Conservation (phyloP, 2,113 vertebrate genomes). For the Ceuthmochares aereus region DNA sequence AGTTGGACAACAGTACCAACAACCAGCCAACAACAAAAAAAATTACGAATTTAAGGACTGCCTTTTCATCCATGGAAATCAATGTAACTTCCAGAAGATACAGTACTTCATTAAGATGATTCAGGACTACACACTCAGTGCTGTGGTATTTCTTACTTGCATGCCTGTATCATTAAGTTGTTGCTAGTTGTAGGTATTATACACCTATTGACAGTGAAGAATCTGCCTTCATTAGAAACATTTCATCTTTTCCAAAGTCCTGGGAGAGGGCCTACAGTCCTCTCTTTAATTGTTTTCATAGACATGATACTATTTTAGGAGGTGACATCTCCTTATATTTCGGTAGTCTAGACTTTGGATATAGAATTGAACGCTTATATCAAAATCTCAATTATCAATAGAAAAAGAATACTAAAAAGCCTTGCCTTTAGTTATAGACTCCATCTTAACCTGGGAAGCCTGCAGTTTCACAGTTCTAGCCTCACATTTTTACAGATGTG, state of each 20-base stretch:
- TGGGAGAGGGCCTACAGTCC: neutral
- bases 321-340: neutral
- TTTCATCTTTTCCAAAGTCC: neutral
- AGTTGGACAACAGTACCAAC: neutral
- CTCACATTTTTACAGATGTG: neutral
- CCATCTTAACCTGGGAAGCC: neutral
- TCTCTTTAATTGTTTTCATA: neutral
- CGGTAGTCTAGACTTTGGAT: neutral
- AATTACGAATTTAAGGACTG: neutral
- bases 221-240: neutral
- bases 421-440: neutral
- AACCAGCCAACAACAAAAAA: neutral
- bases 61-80: neutral
- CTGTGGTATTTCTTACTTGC: neutral
- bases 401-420: rapidly evolving
- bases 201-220: neutral
- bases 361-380: neutral
- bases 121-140: neutral
- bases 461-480: neutral
- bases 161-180: neutral
- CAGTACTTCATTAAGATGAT: neutral
- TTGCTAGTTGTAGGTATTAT: neutral
- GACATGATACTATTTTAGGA: neutral
- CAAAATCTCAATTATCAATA: neutral
- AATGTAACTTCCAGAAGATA: neutral